Conservation (phyloP, 2,888 invertebrate species). For the Mactromeris polynyma region DNA sequence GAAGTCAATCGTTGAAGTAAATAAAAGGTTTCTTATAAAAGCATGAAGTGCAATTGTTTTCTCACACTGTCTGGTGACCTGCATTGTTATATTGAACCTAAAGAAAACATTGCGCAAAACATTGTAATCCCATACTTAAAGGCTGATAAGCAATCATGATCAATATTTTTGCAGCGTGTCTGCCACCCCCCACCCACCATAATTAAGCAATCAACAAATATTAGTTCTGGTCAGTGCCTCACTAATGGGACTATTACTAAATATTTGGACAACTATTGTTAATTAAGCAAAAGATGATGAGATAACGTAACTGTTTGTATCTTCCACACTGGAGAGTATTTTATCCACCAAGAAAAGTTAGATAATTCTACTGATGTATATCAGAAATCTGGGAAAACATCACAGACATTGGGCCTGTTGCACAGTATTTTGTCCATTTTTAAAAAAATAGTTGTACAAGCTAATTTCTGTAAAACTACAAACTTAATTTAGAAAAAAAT, state of each 20-base stretch:
- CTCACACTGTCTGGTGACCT: background rate
- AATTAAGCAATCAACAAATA: slow-evolving; percentile 5
- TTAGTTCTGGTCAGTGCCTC: slow-evolving; percentile 10
- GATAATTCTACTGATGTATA: background rate
- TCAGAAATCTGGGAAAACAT: background rate
- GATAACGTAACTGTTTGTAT: background rate
- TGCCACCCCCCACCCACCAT: slow-evolving; percentile 8
- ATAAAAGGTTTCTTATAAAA: background rate
- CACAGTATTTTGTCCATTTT: background rate
- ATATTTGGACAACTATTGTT: slow-evolving; percentile 12
- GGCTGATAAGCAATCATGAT: background rate
- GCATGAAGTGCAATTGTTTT: background rate
- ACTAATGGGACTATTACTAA: background rate
- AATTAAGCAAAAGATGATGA: slow-evolving; percentile 6
- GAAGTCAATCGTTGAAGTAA: slow-evolving; percentile 3
- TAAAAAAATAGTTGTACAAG: too few relatives aligned
- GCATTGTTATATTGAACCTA: background rate
- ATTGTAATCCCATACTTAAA: background rate
- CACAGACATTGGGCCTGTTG: background rate
- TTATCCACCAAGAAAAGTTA: background rate
- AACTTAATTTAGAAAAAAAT: too few relatives aligned
- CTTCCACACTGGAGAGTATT: background rate
- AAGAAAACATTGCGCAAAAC: background rate
- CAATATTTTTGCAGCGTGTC: background rate
- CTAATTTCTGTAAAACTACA: too few relatives aligned